Base-by-base conservation (phyloP, 2,113 vertebrate species). In the Nothocercus julius region DNA sequence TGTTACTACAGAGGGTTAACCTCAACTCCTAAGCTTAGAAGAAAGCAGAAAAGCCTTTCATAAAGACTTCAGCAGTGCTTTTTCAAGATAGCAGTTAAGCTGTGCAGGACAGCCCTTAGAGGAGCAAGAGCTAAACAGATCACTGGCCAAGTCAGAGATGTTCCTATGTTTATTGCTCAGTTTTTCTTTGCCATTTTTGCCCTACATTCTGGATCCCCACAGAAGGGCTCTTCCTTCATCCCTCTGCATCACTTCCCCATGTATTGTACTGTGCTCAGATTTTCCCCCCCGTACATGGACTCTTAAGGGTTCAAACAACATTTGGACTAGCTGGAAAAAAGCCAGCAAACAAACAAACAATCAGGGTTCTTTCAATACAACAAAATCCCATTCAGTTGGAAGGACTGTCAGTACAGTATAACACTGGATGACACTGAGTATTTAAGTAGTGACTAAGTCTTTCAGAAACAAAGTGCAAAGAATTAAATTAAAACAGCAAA, bases 131-230 rank as follows among this genome's bases (percentile, higher is more conserved):
- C 40, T 81, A 67, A 67, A 66, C 13, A 1, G 17, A 54, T 22
- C 42, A 9, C 38, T 58, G 28, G 45, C 44, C 78, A 67, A 77
- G 47, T 51, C 49, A 17, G 14, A 13, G 24, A 53, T 11, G 11
- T 30, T 74, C 27, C 32, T n/a, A 32, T n/a, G 11, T 45, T 66
- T 74, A 40, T 12, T 49, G 32, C 80, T 58, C 30, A 0, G 0
- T 4, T 56, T 64, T 58, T 49, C 45, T 93, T 40, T 63, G 63
- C 49, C 16, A 7, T 69, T 85, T 85, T 42, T 73, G 44, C 70
- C 17, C 28, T 73, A 27, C 13, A 5, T 30, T 10, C 78, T 4
- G 1, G 45, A 66, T 11, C 1, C 32, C 36, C 4, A 13, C 24
- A 18, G 1, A 13, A 32, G 16, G 11, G 36, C 54, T n/a, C 27